Percentiles rank a stretch among this genome's conserved stretches.
Evolutionary conservation across 2,888 invertebrate genomes (phyloP).

Genomic region (Acleris laterana): DNA sequence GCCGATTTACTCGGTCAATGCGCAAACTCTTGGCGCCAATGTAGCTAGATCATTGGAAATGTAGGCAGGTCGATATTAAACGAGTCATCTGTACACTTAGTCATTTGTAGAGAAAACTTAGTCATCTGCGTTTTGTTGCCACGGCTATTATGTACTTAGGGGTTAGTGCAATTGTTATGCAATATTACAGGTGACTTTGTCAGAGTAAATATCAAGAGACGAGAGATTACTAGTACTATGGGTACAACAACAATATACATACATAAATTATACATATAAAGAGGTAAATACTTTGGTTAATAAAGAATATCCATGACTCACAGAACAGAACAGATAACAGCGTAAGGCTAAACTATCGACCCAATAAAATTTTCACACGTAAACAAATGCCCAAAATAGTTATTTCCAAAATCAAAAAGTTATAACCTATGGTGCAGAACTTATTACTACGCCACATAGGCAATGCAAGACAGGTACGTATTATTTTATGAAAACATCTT

Average conservation of each 20-base stretch:
- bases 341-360: too few relatives aligned
- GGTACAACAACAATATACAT: not conserved
- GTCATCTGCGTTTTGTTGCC: constrained; percentile 1
- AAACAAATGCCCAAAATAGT: too few relatives aligned
- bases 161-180: not conserved
- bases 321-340: too few relatives aligned
- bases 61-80: constrained; percentile 1
- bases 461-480: too few relatives aligned
- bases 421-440: too few relatives aligned
- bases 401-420: too few relatives aligned
- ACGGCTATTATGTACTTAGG: not conserved
- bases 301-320: too few relatives aligned
- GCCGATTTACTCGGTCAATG: constrained; percentile 74
- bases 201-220: not conserved
- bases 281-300: too few relatives aligned
- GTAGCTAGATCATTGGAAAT: constrained; percentile 26
- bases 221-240: not conserved
- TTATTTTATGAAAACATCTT: too few relatives aligned
- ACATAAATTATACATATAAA: too few relatives aligned
- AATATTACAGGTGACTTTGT: not conserved
- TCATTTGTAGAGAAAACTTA: not conserved
- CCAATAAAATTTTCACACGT: too few relatives aligned
- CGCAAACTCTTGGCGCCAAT: constrained; percentile 70
- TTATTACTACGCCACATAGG: too few relatives aligned
- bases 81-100: constrained; percentile 2